phyloP scores from a whole-genome alignment of 2,888 invertebrate genomes.

The Sepioteuthis lessoniana region DNA sequence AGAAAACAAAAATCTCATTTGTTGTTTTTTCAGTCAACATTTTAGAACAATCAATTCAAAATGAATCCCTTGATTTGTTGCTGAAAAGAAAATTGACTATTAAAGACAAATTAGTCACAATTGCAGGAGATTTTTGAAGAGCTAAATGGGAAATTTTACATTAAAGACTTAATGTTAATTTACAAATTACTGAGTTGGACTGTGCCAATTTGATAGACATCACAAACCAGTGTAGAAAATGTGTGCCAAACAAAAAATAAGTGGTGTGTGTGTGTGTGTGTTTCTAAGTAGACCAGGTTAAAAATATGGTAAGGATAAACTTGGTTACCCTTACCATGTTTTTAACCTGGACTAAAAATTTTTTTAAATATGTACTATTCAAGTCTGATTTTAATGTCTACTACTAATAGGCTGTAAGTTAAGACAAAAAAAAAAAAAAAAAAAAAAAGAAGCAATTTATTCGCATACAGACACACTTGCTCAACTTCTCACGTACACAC shows the following conservation, averaged over 20 bases:
- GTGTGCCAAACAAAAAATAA: no score
- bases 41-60: neutral
- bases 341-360: neutral
- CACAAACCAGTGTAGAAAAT: no score
- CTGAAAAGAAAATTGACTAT: no score
- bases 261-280: no score
- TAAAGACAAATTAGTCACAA: neutral
- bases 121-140: neutral
- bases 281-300: neutral
- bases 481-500: neutral
- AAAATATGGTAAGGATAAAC: no score
- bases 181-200: neutral
- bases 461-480: neutral
- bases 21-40: neutral
- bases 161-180: neutral
- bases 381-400: neutral
- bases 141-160: neutral
- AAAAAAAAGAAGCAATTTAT: neutral
- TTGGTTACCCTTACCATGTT: no score
- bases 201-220: neutral
- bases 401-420: neutral
- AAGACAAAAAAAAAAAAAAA: neutral
- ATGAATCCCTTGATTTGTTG: neutral
- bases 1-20: neutral
- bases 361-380: no score